Evolutionary conservation across 1,140 invertebrate genomes (phyloP).

Genomic region (Sitophilus oryzae): DNA sequence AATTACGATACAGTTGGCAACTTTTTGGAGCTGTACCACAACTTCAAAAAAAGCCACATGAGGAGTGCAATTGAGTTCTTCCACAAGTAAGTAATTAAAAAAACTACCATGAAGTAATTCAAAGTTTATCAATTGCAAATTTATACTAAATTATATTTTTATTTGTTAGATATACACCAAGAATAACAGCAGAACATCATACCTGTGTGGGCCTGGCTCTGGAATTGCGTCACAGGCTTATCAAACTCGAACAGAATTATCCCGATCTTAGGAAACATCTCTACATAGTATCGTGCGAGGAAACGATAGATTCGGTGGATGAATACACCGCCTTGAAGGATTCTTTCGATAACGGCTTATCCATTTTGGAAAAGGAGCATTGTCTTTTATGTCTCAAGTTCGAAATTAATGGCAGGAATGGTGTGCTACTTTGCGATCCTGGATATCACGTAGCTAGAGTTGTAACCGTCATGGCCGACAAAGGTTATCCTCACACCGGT

Average conservation of each 20-base stretch:
- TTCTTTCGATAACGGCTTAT: conserved; percentile 51
- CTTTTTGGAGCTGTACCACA: conserved; percentile 72
- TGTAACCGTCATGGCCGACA: conserved; percentile 80
- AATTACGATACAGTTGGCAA: conserved; percentile 84
- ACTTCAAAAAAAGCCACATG: conserved; percentile 57
- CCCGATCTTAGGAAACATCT: conserved; percentile 60
- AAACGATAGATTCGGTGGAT: conserved; percentile 65
- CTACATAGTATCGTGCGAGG: conserved; percentile 81
- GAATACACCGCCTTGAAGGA: conserved; percentile 57
- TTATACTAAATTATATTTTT: not conserved
- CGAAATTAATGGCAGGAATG: conserved; percentile 61
- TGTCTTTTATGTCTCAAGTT: conserved; percentile 76
- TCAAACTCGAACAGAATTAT: conserved; percentile 52
- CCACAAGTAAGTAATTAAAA: conserved; percentile 44
- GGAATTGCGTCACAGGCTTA: conserved; percentile 63
- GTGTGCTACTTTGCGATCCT: conserved; percentile 76
- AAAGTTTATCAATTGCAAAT: not conserved
- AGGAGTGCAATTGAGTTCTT: conserved; percentile 62
- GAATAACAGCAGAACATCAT: conserved; percentile 69
- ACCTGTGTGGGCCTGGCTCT: conserved; percentile 84
- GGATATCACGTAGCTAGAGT: conserved; percentile 84
- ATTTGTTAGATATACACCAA: conserved; percentile 51
- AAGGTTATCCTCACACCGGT: conserved; percentile 78
- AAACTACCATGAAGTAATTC: not conserved
- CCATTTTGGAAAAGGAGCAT: conserved; percentile 80